Conservation (phyloP, 2,797 vertebrate genomes). For the Galaxias olidus region DNA sequence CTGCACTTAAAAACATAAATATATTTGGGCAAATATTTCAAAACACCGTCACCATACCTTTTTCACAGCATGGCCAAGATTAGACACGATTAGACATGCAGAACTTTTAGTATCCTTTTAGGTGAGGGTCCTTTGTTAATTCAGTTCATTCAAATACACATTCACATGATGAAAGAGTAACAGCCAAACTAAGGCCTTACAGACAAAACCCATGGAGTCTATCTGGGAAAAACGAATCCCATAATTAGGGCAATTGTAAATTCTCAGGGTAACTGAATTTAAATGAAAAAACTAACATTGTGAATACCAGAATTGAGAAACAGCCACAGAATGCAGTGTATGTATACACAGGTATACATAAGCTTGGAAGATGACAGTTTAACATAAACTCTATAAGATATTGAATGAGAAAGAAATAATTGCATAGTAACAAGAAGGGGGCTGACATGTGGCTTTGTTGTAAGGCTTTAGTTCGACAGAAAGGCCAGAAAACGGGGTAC, state of each 20-base stretch:
- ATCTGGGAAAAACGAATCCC: not conserved
- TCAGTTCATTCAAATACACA: conserved; percentile 9
- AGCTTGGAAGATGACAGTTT: too few relatives aligned
- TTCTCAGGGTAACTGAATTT: too few relatives aligned
- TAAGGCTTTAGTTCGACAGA: conserved; percentile 65
- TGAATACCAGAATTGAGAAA: too few relatives aligned
- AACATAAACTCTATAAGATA: too few relatives aligned
- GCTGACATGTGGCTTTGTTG: conserved; percentile 46
- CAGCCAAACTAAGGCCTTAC: conserved; percentile 65
- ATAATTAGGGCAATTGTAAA: too few relatives aligned
- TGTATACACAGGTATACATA: too few relatives aligned
- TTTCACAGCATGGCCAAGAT: conserved; percentile 13
- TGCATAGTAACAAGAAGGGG: too few relatives aligned
- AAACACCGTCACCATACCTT: too few relatives aligned
- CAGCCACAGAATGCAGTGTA: too few relatives aligned
- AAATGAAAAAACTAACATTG: too few relatives aligned
- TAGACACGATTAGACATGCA: conserved; percentile 19
- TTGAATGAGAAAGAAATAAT: too few relatives aligned
- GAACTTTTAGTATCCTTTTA: not conserved
- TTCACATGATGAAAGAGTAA: not conserved
- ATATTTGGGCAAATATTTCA: too few relatives aligned
- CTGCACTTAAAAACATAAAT: not conserved
- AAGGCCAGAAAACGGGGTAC: conserved; percentile 59
- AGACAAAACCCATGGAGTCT: conserved; percentile 38
- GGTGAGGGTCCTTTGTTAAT: conserved; percentile 12